Evolutionary conservation across 2,888 invertebrate species (phyloP).

Genomic region (Balanococcus diminutus): DNA sequence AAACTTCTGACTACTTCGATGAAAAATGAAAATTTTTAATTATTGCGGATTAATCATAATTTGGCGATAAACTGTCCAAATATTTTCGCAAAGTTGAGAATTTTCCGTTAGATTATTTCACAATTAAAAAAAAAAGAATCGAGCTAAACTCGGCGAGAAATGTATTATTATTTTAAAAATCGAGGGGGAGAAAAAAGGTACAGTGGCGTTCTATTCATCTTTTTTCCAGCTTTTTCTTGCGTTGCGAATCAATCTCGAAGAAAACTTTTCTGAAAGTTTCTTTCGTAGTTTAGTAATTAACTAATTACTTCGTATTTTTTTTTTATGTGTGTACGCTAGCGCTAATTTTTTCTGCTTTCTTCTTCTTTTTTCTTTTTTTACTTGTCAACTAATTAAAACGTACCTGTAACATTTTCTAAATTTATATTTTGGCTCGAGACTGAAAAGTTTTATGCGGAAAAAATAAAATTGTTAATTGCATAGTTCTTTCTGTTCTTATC

Average conservation of each 20-base stretch:
- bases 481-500: neutral
- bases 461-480: constrained; percentile 24
- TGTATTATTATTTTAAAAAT: constrained; percentile 27
- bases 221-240: neutral
- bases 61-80: constrained; percentile 40
- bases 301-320: constrained; percentile 31
- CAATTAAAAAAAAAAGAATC: neutral
- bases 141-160: neutral
- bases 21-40: constrained; percentile 27
- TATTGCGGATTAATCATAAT: constrained; percentile 36
- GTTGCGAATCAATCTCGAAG: constrained; percentile 29
- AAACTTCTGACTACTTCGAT: neutral
- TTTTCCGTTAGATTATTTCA: constrained; percentile 9
- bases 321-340: neutral
- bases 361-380: neutral
- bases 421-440: constrained; percentile 5
- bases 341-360: constrained; percentile 6
- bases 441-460: neutral
- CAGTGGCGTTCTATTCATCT: constrained; percentile 1
- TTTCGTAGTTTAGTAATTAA: constrained; percentile 38
- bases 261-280: constrained; percentile 34
- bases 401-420: constrained; percentile 23
- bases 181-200: neutral
- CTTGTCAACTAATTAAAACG: constrained; percentile 38
- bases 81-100: neutral